phyloP scores from a whole-genome alignment of 1,140 invertebrate genomes.

The Penaeus japonicus region DNA sequence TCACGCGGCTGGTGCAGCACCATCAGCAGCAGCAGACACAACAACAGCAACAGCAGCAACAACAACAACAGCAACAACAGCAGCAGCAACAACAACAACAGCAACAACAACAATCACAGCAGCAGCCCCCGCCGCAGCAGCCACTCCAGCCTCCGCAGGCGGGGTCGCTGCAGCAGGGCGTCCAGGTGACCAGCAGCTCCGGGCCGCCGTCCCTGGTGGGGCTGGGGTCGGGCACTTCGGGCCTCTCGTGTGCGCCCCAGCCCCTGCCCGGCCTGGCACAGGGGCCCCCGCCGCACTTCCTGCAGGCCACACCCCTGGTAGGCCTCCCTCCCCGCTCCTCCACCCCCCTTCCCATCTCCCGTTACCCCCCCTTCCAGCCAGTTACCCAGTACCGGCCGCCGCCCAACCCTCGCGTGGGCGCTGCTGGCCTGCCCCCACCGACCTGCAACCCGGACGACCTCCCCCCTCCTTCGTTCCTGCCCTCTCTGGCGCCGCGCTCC shows the following conservation, averaged over 20 bases:
- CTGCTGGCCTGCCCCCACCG: slow-evolving; percentile 54
- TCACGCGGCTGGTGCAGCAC: slow-evolving; percentile 36
- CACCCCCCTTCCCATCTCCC: background rate
- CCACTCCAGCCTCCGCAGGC: background rate
- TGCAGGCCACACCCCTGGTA: slow-evolving; percentile 29
- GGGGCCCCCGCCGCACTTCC: slow-evolving; percentile 31
- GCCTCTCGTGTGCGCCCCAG: slow-evolving; percentile 22
- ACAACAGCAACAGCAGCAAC: background rate
- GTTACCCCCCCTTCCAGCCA: slow-evolving; percentile 57
- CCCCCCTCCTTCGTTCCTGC: slow-evolving; percentile 29
- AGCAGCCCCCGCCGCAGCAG: background rate
- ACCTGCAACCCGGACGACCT: slow-evolving; percentile 39
- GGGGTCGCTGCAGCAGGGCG: background rate
- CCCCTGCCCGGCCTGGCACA: slow-evolving; percentile 38
- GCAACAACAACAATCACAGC: background rate
- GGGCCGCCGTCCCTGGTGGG: background rate
- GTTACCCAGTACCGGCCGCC: slow-evolving; percentile 52
- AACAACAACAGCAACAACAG: slow-evolving; percentile 31
- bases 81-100: slow-evolving; percentile 22
- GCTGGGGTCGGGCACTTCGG: background rate
- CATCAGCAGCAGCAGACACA: slow-evolving; percentile 10
- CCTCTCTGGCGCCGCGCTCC: slow-evolving; percentile 41
- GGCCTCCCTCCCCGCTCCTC: background rate
- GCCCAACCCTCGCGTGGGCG: slow-evolving; percentile 58
- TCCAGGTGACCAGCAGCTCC: slow-evolving; percentile 1